A percentile compares a stretch with the other conserved stretches of the same genome.
These are phyloP conservation scores for Dryobotodes eremita DNA, from an alignment of 2,888 invertebrate species.

Conservation along the genomic window DNA sequence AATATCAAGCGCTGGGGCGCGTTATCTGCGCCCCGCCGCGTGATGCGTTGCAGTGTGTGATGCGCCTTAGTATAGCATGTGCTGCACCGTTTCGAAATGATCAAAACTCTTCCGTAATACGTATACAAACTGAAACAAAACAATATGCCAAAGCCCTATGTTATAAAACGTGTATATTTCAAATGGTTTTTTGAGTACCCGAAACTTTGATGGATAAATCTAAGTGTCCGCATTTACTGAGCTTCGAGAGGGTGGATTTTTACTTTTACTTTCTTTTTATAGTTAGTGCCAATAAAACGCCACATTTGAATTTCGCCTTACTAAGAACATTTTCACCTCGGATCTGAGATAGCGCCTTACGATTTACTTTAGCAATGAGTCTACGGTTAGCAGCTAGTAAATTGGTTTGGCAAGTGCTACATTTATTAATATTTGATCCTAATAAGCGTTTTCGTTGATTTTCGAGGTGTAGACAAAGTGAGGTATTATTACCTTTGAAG, in stretches of 20 bases:
- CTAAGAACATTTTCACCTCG: slow-evolving; percentile 67
- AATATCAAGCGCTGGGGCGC: too few species aligned
- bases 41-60: too few species aligned
- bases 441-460: slow-evolving; percentile 43
- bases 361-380: slow-evolving; percentile 65
- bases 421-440: slow-evolving; percentile 55
- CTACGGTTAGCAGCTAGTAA: slow-evolving; percentile 45
- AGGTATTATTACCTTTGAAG: slow-evolving; percentile 31
- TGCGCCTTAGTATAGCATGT: not conserved
- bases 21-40: too few species aligned
- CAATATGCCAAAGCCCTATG: slow-evolving; percentile 49
- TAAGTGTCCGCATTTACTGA: slow-evolving; percentile 87
- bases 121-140: slow-evolving; percentile 1
- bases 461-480: slow-evolving; percentile 21
- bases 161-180: slow-evolving; percentile 87
- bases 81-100: not conserved
- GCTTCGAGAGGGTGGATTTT: slow-evolving; percentile 78
- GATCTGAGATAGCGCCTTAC: slow-evolving; percentile 62
- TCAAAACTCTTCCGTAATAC: not conserved
- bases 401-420: slow-evolving; percentile 43
- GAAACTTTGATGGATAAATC: slow-evolving; percentile 88
- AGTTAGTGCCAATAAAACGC: slow-evolving; percentile 84
- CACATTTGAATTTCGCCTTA: slow-evolving; percentile 83
- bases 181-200: slow-evolving; percentile 91
- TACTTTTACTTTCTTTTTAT: slow-evolving; percentile 87